Evolutionary conservation across 2,797 vertebrate genomes (phyloP).

Genomic region (Bucorvus abyssinicus): DNA sequence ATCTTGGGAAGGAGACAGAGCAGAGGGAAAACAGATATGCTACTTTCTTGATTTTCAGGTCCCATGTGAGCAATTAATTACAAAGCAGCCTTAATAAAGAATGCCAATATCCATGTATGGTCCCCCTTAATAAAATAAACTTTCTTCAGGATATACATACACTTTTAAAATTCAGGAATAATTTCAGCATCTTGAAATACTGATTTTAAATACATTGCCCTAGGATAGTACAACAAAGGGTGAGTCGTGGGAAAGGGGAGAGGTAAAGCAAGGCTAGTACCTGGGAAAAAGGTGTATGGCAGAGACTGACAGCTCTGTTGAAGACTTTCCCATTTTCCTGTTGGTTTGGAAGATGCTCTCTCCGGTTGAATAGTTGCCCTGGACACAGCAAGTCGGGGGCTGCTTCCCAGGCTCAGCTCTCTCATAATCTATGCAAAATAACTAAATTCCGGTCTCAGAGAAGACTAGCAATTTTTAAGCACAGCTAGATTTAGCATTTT

Average conservation of each 20-base stretch:
- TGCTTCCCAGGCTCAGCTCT: background rate
- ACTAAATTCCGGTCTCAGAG: background rate
- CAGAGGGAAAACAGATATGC: background rate
- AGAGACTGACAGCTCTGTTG: background rate
- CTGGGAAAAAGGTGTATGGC: background rate
- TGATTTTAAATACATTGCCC: background rate
- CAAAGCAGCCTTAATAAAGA: background rate
- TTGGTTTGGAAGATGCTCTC: background rate
- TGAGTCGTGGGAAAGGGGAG: background rate
- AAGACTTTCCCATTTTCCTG: background rate
- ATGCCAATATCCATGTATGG: rapidly evolving
- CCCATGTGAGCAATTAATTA: background rate
- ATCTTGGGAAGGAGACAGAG: background rate
- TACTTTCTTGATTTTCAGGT: background rate
- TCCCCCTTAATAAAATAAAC: background rate
- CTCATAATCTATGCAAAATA: background rate
- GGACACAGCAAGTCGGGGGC: background rate
- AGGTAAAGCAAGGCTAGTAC: background rate
- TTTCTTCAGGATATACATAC: background rate
- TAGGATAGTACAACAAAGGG: background rate
- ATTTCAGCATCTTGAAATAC: background rate
- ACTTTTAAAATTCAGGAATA: background rate
- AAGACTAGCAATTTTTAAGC: background rate
- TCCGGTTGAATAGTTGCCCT: background rate
- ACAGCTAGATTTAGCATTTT: background rate